Base-by-base conservation (phyloP, 2,888 invertebrate species). In the Polymixis flavicincta region DNA sequence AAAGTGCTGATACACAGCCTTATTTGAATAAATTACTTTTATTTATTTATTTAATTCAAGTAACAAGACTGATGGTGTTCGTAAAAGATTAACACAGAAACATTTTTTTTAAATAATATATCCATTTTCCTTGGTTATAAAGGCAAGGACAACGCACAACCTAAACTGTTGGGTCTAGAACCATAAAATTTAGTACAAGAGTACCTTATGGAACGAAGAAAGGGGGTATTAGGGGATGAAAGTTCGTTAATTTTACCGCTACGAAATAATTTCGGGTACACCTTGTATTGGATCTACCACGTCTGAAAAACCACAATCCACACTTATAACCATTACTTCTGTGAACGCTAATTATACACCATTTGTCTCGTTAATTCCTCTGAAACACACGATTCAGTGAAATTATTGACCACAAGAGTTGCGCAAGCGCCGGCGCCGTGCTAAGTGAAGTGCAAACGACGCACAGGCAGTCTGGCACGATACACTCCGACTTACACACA, bases 371-470 rank as follows among this genome's bases (percentile, higher is more conserved):
- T 32, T 11, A 14, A 54, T 48, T 32, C 45, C 13, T 42, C 64
- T 68, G 42, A 65, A 68, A 57, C 28, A 59, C 11, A 54, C n/a
- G 32, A 45, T 32, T 32, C 19, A 45, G 45, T 42, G 64, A 64
- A 73, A 60, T 63, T 22, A 52, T 25, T 45, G 63, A 55, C 71
- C 52, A 57, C 37, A 8, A 0, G n/a, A 0, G 37, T 82, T 74
- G 66, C 72, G 70, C 71, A 82, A 75, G 54, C 77, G 67, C 61
- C 50, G 67, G 78, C 65, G 72, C 60, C 65, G 50, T 17, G 79
- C 75, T 82, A 84, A 75, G 84, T 80, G 84, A 69, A 61, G 74
- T 61, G 80, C 71, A 60, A 63, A 71, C 61, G 65, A 28, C 74
- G 64, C 32, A 0, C 32, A 2, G 14, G n/a, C 37, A 48, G 67